Conservation (phyloP, 2,797 vertebrate species). For the Distichodus sexfasciatus region DNA sequence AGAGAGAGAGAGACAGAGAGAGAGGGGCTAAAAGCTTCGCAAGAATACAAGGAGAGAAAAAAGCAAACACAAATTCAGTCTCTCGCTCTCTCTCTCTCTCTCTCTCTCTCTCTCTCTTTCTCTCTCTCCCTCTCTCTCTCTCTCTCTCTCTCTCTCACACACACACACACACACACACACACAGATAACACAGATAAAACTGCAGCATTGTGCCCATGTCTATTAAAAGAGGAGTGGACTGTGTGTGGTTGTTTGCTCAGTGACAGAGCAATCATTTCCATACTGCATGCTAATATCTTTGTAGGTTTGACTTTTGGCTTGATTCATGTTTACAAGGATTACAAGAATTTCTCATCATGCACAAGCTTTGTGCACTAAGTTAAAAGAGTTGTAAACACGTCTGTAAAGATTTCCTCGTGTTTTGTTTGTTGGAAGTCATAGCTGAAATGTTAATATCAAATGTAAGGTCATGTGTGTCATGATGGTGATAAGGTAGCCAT, state of each 20-base stretch:
- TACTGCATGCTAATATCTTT: conserved; percentile 54
- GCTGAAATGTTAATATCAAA: not conserved
- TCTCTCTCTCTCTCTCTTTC: conserved; percentile 18
- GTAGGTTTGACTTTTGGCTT: conserved; percentile 47
- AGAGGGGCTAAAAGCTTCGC: conserved; percentile 28
- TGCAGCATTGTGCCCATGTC: conserved; percentile 33
- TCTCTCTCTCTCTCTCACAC: no score
- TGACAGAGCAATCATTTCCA: conserved; percentile 56
- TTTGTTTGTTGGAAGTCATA: not conserved
- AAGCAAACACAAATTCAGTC: conserved; percentile 41
- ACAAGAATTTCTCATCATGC: not conserved
- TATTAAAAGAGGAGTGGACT: conserved; percentile 47
- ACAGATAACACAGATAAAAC: conserved; percentile 34
- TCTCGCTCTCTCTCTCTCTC: conserved; percentile 10
- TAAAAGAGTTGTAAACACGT: not conserved
- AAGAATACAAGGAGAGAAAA: conserved; percentile 31
- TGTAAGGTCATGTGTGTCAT: no score
- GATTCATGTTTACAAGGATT: conserved; percentile 39
- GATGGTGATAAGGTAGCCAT: no score
- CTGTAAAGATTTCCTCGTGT: not conserved
- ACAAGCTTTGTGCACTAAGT: not conserved
- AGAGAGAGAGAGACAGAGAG: conserved; percentile 17
- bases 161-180: not conserved
- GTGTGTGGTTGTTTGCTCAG: conserved; percentile 44
- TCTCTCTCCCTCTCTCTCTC: conserved; percentile 13